Percentiles rank a stretch among this genome's conserved stretches.
Evolutionary conservation across 2,797 vertebrate genomes (phyloP).

Genomic region (Tokudaia muenninki): DNA sequence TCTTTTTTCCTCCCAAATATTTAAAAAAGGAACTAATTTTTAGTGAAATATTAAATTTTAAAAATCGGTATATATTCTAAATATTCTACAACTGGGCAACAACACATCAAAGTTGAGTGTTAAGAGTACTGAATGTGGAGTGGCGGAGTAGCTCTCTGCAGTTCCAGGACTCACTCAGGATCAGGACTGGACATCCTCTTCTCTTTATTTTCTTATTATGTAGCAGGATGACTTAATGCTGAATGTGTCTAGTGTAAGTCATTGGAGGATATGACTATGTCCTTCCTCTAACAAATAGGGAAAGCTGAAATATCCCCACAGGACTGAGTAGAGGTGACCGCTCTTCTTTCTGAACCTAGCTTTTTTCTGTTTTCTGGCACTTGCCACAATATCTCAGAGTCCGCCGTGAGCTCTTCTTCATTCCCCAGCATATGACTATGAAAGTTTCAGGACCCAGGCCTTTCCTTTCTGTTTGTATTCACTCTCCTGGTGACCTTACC

Average conservation of each 20-base stretch:
- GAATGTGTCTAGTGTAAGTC: background rate
- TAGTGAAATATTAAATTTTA: background rate
- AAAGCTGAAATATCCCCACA: background rate
- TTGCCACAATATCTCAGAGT: background rate
- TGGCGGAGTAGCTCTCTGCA: background rate
- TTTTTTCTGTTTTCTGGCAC: background rate
- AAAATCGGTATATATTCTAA: constrained; percentile 14
- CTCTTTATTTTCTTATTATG: constrained; percentile 22
- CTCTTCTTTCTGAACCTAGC: background rate
- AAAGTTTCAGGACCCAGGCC: background rate
- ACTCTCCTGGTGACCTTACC: background rate
- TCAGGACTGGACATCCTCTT: background rate
- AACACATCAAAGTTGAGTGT: background rate
- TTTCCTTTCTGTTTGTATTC: background rate
- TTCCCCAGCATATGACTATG: background rate
- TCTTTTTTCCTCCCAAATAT: background rate
- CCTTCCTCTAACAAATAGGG: background rate
- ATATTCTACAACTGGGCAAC: background rate
- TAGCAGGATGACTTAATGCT: constrained; percentile 11
- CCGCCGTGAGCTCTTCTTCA: background rate
- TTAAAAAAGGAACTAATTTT: constrained; percentile 58
- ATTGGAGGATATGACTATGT: background rate
- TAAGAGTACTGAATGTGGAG: background rate
- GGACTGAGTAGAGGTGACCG: background rate
- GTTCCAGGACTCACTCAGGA: background rate